Conservation (phyloP, 2,888 invertebrate species). For the Limnephilus auricula region DNA sequence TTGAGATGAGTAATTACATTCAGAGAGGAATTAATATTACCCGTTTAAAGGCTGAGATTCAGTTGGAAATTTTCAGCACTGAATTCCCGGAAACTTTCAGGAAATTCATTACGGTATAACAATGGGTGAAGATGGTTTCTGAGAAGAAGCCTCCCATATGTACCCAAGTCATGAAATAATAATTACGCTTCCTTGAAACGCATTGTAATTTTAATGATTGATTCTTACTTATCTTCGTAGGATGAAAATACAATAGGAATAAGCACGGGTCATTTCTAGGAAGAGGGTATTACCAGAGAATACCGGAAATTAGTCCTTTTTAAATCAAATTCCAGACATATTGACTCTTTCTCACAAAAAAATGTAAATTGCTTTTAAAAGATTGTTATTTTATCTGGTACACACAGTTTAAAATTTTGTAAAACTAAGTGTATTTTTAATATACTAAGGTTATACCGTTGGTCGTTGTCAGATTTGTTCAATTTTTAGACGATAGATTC, state of each 20-base stretch:
- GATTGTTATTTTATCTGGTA: too few relatives aligned
- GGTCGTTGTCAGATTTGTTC: too few relatives aligned
- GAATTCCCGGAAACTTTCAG: not conserved
- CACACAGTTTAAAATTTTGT: too few relatives aligned
- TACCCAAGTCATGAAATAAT: not conserved
- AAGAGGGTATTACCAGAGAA: too few relatives aligned
- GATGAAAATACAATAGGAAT: not conserved
- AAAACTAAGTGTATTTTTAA: too few relatives aligned
- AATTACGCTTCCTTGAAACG: not conserved
- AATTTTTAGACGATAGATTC: too few relatives aligned
- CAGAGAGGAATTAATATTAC: not conserved
- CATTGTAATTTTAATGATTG: not conserved
- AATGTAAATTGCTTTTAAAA: too few relatives aligned
- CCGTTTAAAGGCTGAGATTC: not conserved
- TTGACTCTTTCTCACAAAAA: too few relatives aligned
- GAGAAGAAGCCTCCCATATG: not conserved
- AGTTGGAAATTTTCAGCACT: not conserved
- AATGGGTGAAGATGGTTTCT: not conserved
- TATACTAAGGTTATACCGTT: too few relatives aligned
- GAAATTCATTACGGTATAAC: not conserved
- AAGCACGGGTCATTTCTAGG: too few relatives aligned
- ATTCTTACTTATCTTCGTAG: not conserved
- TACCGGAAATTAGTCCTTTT: too few relatives aligned
- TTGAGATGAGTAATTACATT: slow-evolving; percentile 2
- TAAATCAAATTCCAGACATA: too few relatives aligned